Evolutionary conservation across 2,888 invertebrate genomes (phyloP), one percentile per base, ranked within the genome.

Genomic region (Sphaerophoria rueppellii): DNA sequence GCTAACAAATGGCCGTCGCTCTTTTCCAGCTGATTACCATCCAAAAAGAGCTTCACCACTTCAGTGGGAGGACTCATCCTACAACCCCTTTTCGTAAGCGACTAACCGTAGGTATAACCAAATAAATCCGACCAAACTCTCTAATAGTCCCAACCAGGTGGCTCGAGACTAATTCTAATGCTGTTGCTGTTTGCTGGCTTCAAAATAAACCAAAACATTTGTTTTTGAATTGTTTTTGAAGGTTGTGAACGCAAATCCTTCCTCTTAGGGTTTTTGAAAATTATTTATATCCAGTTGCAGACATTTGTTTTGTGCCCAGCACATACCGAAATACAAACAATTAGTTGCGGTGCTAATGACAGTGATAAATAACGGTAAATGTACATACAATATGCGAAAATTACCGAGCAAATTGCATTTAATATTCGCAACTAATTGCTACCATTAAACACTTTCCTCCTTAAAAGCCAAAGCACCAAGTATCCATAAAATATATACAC

Each of bases 381-480:
- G 77, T 82, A 86, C 86, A 86, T 82, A 86, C 82, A 78, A 86
- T 86, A 86, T 82, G 86, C 85, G 86, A 87, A 85, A 87, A 86
- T 87, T 88, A 86, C 86, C 86, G 67, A 85, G 87, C 87, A 88
- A 88, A 88, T 88, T 88, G 87, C 88, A 88, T 88, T 87, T 88
- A 87, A 88, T 88, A 88, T 88, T 88, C 88, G 86, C 86, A 87
- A 88, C 88, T 88, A 88, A 88, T 88, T 88, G 87, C 87, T 80
- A 81, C 82, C 87, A 87, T 88, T 88, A 88, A 87, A 87, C 88
- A 88, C 87, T 88, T 88, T 87, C 72, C 85, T 76, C 75, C 80
- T 85, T 85, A 85, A 81, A 67, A 85, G 81, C 85, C 61, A 81
- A 85, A 73, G 55, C 52, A 55, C 46, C 43, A 72, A 73, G 54